These are phyloP conservation scores for Rhyacophila evoluta DNA, from an alignment of 2,888 invertebrate genomes.

Conservation along the genomic window DNA sequence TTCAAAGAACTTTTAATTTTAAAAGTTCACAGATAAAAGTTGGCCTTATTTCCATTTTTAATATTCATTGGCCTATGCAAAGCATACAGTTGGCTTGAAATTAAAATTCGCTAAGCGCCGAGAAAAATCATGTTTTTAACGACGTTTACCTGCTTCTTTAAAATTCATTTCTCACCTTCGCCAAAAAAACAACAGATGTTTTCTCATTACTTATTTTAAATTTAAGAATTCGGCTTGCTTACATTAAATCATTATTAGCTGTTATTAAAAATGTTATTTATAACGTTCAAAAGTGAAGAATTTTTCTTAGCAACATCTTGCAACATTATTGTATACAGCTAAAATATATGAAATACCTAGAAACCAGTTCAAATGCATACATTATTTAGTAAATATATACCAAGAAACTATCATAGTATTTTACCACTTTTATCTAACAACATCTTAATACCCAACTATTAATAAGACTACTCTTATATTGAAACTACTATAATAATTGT, in stretches of 20 bases:
- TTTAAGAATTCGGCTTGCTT: not conserved
- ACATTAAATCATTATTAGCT: constrained; percentile 11
- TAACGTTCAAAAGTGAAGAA: not conserved
- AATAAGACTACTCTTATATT: too few relatives aligned
- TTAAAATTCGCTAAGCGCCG: constrained; percentile 48
- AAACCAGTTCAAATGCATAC: too few relatives aligned
- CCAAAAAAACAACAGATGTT: constrained; percentile 27
- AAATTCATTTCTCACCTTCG: constrained; percentile 13
- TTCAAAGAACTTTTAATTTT: not conserved
- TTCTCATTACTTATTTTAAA: not conserved
- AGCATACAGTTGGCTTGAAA: constrained; percentile 28
- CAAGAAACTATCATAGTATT: too few relatives aligned
- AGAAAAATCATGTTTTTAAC: constrained; percentile 16
- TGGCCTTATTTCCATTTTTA: not conserved
- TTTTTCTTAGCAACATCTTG: not conserved
- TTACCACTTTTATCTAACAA: too few relatives aligned
- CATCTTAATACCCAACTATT: too few relatives aligned
- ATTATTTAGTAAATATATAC: too few relatives aligned
- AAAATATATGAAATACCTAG: too few relatives aligned
- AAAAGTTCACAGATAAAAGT: constrained; percentile 21
- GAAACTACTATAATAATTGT: too few relatives aligned
- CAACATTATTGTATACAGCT: too few relatives aligned
- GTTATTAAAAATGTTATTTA: not conserved
- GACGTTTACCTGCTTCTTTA: constrained; percentile 9
- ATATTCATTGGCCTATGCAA: constrained; percentile 42